Percentiles rank a stretch among this genome's conserved stretches.
Evolutionary conservation across 2,797 vertebrate genomes (phyloP).

Genomic region (Chrysocyon brachyurus): DNA sequence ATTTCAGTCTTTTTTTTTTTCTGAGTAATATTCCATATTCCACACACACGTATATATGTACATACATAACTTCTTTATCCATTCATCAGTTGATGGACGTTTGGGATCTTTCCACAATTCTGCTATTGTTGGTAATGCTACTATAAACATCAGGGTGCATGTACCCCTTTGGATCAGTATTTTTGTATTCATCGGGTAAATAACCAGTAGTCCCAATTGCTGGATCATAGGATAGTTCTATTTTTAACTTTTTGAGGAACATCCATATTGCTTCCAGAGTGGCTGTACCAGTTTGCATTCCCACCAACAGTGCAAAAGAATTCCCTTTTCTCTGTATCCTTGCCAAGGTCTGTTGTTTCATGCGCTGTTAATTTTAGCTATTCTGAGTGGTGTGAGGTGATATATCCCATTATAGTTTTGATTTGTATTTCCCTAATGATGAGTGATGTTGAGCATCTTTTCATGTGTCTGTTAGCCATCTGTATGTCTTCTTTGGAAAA

Average conservation of each 20-base stretch:
- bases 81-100: not conserved
- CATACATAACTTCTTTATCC: not conserved
- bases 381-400: not conserved
- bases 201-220: not conserved
- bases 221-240: not conserved
- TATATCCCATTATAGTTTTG: not conserved
- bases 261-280: not conserved
- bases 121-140: not conserved
- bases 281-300: not conserved
- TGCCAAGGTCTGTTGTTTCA: not conserved
- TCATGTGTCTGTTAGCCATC: not conserved
- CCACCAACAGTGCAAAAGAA: not conserved
- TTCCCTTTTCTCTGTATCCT: not conserved
- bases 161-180: not conserved
- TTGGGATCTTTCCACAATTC: not conserved
- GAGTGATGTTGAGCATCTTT: not conserved
- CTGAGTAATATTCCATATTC: not conserved
- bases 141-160: not conserved
- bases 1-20: not conserved
- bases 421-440: not conserved
- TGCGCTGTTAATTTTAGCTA: not conserved
- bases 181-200: not conserved
- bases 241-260: not conserved
- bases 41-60: not conserved
- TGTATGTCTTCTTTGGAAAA: not conserved